Percentiles rank a stretch among this genome's conserved stretches.
These are phyloP conservation scores for Anguilla obscura DNA, from an alignment of 2,797 vertebrate species.

Conservation along the genomic window DNA sequence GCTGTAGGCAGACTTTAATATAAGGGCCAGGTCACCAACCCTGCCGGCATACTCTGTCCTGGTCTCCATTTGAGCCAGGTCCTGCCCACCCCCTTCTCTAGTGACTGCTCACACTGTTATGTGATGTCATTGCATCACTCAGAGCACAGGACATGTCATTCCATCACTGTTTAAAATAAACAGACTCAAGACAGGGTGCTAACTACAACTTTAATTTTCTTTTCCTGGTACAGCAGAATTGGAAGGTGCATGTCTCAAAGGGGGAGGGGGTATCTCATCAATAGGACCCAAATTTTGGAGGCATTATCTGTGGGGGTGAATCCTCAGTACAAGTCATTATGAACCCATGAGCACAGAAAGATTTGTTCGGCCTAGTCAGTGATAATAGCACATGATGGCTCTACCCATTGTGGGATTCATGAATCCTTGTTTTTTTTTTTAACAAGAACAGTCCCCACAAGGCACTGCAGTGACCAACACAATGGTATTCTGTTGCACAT, in stretches of 20 bases:
- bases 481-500: constrained; percentile 27
- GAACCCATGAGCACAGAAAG: constrained; percentile 23
- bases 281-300: background rate
- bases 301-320: background rate
- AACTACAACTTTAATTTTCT: background rate
- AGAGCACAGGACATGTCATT: background rate
- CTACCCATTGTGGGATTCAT: background rate
- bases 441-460: constrained; percentile 19
- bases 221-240: background rate
- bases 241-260: background rate
- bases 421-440: background rate
- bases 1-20: constrained; percentile 54
- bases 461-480: constrained; percentile 4
- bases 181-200: background rate
- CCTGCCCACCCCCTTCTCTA: constrained; percentile 36
- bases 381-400: background rate
- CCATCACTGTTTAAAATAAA: background rate
- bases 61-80: constrained; percentile 57
- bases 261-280: background rate
- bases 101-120: background rate
- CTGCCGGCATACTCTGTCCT: background rate
- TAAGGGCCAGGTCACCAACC: constrained; percentile 63
- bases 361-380: background rate
- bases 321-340: constrained; percentile 63
- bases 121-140: background rate